Conservation (phyloP, 2,797 vertebrate genomes). For the Remorina albescens region DNA sequence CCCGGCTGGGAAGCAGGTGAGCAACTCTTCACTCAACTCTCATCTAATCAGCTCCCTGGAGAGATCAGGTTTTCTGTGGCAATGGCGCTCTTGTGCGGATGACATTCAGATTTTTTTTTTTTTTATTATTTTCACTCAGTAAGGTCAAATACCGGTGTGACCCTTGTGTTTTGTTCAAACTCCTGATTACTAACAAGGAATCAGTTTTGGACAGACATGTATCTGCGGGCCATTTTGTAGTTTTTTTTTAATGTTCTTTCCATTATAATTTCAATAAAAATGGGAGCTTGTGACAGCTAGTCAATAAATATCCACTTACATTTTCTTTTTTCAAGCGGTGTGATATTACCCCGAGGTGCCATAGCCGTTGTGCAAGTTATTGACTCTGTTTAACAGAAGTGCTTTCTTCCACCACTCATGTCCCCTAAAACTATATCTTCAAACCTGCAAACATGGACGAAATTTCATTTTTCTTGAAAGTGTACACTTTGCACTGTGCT, state of each 20-base stretch:
- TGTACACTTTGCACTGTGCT: slow-evolving; percentile 57
- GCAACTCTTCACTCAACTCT: slow-evolving; percentile 55
- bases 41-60: slow-evolving; percentile 74
- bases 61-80: slow-evolving; percentile 54
- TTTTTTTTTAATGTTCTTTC: slow-evolving; percentile 53
- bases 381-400: slow-evolving; percentile 78
- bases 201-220: slow-evolving; percentile 16
- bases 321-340: slow-evolving; percentile 70
- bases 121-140: slow-evolving; percentile 36
- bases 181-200: slow-evolving; percentile 22
- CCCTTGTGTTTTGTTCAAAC: slow-evolving; percentile 20
- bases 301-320: slow-evolving; percentile 83
- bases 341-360: slow-evolving; percentile 77
- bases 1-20: slow-evolving; percentile 67
- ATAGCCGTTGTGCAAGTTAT: slow-evolving; percentile 74
- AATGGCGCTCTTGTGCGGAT: slow-evolving; percentile 45
- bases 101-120: slow-evolving; percentile 58
- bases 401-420: slow-evolving; percentile 60
- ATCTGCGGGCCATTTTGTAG: slow-evolving; percentile 50
- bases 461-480: slow-evolving; percentile 81
- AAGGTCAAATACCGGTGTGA: slow-evolving; percentile 24
- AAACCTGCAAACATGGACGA: slow-evolving; percentile 72
- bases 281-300: slow-evolving; percentile 62
- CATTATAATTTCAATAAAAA: slow-evolving; percentile 66
- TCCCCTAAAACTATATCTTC: slow-evolving; percentile 63